Conservation (phyloP, 2,797 vertebrate species). For the Siniperca undulata region DNA sequence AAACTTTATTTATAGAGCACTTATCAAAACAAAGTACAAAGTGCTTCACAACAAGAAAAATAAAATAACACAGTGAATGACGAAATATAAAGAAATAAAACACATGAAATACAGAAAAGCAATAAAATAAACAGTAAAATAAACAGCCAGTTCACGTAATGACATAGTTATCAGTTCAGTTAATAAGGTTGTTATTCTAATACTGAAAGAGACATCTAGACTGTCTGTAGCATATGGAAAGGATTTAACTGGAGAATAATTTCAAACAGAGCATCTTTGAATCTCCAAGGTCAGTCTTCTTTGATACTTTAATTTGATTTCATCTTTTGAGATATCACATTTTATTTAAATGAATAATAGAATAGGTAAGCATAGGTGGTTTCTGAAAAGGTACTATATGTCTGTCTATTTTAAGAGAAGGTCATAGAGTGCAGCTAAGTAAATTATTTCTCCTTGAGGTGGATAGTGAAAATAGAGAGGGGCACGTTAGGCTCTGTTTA, state of each 20-base stretch:
- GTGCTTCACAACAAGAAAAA: no score
- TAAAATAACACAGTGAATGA: no score
- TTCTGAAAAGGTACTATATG: not conserved
- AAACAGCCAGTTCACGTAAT: no score
- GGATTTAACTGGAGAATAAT: not conserved
- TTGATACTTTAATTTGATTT: not conserved
- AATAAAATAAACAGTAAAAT: no score
- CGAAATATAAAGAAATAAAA: no score
- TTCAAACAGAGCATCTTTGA: not conserved
- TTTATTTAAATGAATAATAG: not conserved
- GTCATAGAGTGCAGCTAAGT: constrained; percentile 14
- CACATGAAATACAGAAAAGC: no score
- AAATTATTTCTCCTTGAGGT: constrained; percentile 48
- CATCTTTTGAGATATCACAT: not conserved
- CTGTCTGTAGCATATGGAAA: not conserved
- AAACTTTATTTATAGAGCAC: no score
- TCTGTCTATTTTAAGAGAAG: constrained; percentile 34
- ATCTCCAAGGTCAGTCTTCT: not conserved
- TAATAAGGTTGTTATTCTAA: not conserved
- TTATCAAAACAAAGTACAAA: no score
- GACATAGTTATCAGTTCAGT: not conserved
- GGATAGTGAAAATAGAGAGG: constrained; percentile 34
- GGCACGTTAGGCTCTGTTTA: constrained; percentile 30
- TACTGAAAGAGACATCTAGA: not conserved
- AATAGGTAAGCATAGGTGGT: not conserved